These are phyloP conservation scores for Eumerus sabulonum DNA, from an alignment of 2,888 invertebrate species.

Conservation along the genomic window DNA sequence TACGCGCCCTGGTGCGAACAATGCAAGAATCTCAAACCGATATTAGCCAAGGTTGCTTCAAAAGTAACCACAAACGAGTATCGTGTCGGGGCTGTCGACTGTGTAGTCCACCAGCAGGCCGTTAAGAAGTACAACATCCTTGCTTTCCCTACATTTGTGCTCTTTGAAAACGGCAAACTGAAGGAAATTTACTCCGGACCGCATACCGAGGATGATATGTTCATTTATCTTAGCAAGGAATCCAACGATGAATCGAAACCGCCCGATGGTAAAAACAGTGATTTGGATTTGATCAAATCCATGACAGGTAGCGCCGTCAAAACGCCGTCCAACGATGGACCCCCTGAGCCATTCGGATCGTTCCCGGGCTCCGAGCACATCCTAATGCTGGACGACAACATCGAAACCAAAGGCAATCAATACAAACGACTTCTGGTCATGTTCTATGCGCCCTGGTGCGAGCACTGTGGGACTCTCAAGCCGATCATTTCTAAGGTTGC, in stretches of 20 bases:
- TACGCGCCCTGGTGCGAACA: constrained; percentile 92
- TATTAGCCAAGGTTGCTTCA: constrained; percentile 81
- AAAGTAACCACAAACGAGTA: constrained; percentile 71
- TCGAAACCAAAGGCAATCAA: constrained; percentile 85
- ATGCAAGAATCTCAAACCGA: constrained; percentile 85
- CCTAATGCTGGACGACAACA: constrained; percentile 82
- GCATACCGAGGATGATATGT: constrained; percentile 81
- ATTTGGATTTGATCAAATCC: constrained; percentile 78
- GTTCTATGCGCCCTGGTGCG: constrained; percentile 93
- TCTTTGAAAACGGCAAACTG: constrained; percentile 81
- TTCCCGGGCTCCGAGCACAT: constrained; percentile 78
- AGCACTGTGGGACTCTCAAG: constrained; percentile 85
- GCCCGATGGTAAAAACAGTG: too few species aligned
- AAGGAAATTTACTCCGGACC: constrained; percentile 82
- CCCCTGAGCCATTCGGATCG: constrained; percentile 77
- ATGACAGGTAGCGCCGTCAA: constrained; percentile 70
- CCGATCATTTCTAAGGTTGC: constrained; percentile 83
- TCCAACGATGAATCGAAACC: constrained; percentile 55
- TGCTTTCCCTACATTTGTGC: constrained; percentile 85
- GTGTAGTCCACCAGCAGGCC: constrained; percentile 82
- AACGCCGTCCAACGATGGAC: constrained; percentile 64
- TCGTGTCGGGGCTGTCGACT: constrained; percentile 83
- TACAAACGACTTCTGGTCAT: constrained; percentile 90
- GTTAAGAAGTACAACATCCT: constrained; percentile 82
- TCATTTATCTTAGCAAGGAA: constrained; percentile 45